These are phyloP conservation scores for Proteles cristata DNA, from an alignment of 2,113 vertebrate genomes.

Conservation along the genomic window DNA sequence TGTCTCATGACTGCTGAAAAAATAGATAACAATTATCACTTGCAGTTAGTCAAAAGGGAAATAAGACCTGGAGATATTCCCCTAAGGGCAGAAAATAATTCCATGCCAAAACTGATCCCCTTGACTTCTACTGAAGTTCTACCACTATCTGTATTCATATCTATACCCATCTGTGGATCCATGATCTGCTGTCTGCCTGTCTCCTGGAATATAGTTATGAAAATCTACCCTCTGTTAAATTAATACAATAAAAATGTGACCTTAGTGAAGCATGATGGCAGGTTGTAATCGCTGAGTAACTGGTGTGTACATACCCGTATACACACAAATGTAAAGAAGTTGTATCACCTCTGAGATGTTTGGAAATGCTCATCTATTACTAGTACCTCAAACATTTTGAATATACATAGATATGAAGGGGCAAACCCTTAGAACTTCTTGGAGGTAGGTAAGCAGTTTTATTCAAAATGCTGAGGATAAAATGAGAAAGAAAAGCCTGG, in stretches of 20 bases:
- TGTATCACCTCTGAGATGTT: slow-evolving; percentile 7
- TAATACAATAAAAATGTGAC: neutral
- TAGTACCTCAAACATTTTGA: neutral
- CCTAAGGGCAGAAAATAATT: neutral
- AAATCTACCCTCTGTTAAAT: neutral
- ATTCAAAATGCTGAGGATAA: slow-evolving; percentile 43
- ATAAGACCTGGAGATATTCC: neutral
- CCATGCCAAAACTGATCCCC: neutral
- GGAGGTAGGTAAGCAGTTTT: slow-evolving; percentile 28
- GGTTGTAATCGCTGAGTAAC: neutral
- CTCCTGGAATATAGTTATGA: neutral
- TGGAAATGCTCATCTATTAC: slow-evolving; percentile 41
- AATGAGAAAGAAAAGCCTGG: slow-evolving; percentile 5
- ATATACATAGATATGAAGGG: neutral
- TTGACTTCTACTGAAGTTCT: neutral
- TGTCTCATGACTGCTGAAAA: slow-evolving; percentile 15
- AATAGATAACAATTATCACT: neutral
- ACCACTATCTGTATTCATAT: neutral
- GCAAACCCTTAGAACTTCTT: neutral
- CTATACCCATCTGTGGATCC: neutral
- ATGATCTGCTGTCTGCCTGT: neutral
- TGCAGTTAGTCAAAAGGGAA: neutral
- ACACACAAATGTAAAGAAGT: neutral
- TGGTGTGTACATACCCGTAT: neutral
- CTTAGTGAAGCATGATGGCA: neutral